Evolutionary conservation across 2,797 vertebrate species (phyloP), one percentile per base, ranked within the genome.

Genomic region (Amblyraja radiata): DNA sequence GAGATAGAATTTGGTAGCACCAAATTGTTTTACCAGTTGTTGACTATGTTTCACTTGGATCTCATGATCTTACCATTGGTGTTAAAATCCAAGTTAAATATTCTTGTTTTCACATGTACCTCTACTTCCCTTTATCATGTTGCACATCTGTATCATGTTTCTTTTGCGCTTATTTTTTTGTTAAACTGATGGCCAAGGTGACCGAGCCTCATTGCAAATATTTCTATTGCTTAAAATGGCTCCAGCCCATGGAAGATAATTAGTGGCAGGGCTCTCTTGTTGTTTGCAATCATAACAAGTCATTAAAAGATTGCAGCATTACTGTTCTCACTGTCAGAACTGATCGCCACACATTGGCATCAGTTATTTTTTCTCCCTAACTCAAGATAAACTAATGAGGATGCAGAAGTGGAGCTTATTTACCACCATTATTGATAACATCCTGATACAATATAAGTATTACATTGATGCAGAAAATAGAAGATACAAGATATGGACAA

Each of bases 31-130:
- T 84, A 10, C 25, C 61, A 28, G 81, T 25, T 28, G 10, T 84
- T 61, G 28, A n/a, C 58, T 3, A 9, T 61, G 25, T 25, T 28
- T 13, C 46, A 28, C 54, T 25, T 28, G 13, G 81, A 61, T 25
- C 81, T 61, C 28, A 84, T 84, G 25, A 61, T 25, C 81, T 13
- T 61, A 28, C 54, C 14, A n/a, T 61, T 13, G 25, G 46, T 84
- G 81, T 58, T 13, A 84, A 84, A 84, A 84, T 84, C 25, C 54
- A 84, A 61, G 54, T 84, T 83, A 83, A 84, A 84, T 63, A n/a
- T 28, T 84, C 54, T 11, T 61, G 46, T 77, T 81, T 23, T 46
- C 11, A 54, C 39, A 7, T 23, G 39, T 7, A 81, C 7, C 16
- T 21, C 39, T 8, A 46, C 28, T 84, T 10, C 54, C 81, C 25